A percentile compares a stretch with the other conserved stretches of the same genome.
phyloP scores from a whole-genome alignment of 2,797 vertebrate species.

The Myotis findleyi region DNA sequence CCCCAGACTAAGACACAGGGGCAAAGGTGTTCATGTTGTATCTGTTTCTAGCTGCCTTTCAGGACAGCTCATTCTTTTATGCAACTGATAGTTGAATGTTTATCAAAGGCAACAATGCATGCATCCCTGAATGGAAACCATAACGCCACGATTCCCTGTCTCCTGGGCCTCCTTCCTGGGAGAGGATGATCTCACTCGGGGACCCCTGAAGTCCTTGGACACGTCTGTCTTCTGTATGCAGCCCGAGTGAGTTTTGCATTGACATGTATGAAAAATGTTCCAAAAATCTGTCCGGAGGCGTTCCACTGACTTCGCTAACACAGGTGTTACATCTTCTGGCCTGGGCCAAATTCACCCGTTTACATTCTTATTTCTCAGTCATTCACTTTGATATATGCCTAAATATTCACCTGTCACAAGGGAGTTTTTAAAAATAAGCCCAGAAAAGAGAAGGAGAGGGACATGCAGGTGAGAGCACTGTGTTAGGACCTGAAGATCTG shows the following conservation, averaged over 20 bases:
- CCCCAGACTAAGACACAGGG: background rate
- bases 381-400: background rate
- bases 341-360: background rate
- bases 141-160: accelerated
- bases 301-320: background rate
- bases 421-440: background rate
- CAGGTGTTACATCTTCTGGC: background rate
- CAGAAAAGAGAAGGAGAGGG: background rate
- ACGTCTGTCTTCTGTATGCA: background rate
- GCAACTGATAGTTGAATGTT: background rate
- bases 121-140: background rate
- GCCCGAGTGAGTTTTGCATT: background rate
- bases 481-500: background rate
- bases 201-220: background rate
- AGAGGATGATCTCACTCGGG: background rate
- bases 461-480: accelerated
- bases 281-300: background rate
- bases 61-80: background rate
- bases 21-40: background rate
- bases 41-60: constrained; percentile 21
- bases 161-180: background rate
- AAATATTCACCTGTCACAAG: background rate
- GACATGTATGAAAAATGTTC: constrained; percentile 4
- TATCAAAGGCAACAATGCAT: background rate
- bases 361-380: background rate